Evolutionary conservation across 2,888 invertebrate genomes (phyloP).

Genomic region (Mechanitis messenoides): DNA sequence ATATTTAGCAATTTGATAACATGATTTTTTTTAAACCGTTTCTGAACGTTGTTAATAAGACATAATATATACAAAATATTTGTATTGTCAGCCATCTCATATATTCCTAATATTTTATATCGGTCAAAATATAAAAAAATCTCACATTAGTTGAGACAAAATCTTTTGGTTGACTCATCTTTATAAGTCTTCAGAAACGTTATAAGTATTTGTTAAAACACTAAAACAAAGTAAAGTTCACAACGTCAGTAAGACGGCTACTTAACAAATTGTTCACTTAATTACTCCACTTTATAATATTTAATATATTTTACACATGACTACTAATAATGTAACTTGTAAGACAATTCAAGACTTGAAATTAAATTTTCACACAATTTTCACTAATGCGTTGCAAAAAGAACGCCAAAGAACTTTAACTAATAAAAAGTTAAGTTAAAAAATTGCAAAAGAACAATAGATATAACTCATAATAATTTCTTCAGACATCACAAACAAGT

Average conservation of each 20-base stretch:
- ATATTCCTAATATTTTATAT: constrained; percentile 5
- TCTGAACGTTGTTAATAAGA: no score
- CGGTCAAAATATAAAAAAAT: constrained; percentile 1
- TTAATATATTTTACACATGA: no score
- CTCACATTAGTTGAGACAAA: constrained; percentile 35
- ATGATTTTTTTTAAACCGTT: background rate
- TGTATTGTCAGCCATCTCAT: no score
- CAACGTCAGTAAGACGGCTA: no score
- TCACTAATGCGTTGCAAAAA: background rate
- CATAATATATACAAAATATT: background rate
- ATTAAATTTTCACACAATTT: background rate
- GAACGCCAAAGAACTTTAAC: background rate
- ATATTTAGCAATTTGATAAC: background rate
- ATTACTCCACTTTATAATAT: no score
- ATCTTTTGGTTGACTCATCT: constrained; percentile 18
- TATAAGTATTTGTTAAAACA: background rate
- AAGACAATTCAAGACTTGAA: background rate
- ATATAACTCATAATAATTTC: background rate
- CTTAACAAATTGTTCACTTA: no score
- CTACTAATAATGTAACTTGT: no score
- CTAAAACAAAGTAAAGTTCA: no score
- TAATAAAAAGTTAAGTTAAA: constrained; percentile 1
- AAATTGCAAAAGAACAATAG: background rate
- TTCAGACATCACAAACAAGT: no score
- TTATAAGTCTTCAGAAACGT: constrained; percentile 17